Evolutionary conservation across 2,113 vertebrate species (phyloP).

Genomic region (Sebastes fasciatus): DNA sequence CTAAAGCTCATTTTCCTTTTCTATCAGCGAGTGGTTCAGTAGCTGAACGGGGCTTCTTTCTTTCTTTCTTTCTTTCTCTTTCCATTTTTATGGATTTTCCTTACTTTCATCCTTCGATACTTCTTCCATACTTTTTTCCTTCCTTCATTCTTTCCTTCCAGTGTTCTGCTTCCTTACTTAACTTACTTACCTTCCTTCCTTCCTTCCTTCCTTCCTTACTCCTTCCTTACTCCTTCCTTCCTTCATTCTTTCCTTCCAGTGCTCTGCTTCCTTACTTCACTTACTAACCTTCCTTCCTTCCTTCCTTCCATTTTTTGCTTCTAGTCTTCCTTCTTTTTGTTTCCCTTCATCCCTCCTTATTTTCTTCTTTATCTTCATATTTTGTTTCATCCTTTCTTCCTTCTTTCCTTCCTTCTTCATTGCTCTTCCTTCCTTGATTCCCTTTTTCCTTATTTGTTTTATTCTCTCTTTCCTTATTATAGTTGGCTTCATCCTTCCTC

Average conservation of each 20-base stretch:
- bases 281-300: not conserved
- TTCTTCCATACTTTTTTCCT: not conserved
- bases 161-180: not conserved
- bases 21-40: conserved; percentile 3
- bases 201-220: too few relatives aligned
- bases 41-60: not conserved
- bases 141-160: not conserved
- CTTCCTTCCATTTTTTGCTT: not conserved
- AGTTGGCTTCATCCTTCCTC: not conserved
- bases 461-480: not conserved
- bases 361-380: not conserved
- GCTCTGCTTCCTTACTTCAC: not conserved
- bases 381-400: not conserved
- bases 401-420: not conserved
- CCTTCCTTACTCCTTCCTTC: not conserved
- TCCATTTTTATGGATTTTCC: too few relatives aligned
- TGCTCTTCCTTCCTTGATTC: not conserved
- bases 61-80: not conserved
- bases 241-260: not conserved
- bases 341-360: not conserved
- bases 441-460: not conserved
- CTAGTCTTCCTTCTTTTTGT: not conserved
- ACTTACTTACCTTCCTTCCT: not conserved
- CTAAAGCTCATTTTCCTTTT: conserved; percentile 10
- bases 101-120: not conserved